Conservation (phyloP, 2,797 vertebrate species). For the Babyrousa celebensis region DNA sequence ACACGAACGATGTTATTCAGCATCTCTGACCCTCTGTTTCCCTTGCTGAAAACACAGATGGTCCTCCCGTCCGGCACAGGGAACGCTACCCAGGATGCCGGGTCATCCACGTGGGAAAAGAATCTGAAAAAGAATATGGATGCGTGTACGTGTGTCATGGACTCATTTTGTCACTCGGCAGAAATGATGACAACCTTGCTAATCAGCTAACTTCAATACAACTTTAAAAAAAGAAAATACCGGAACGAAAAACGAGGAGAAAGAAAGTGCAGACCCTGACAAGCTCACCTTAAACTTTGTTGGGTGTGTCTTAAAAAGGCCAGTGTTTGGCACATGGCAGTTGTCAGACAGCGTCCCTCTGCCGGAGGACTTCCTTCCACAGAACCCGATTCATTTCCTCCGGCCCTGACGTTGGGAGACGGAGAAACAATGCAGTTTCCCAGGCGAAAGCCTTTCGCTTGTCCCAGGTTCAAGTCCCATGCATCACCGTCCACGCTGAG, state of each 20-base stretch:
- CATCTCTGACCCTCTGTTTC: rapidly evolving
- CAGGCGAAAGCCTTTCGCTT: background rate
- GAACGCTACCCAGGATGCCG: too few species aligned
- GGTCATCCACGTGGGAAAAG: too few species aligned
- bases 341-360: background rate
- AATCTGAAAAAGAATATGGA: too few species aligned
- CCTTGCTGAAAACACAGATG: background rate
- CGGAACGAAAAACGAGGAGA: too few species aligned
- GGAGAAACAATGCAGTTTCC: background rate
- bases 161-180: too few species aligned
- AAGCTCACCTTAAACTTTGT: background rate
- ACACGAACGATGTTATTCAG: background rate
- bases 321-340: background rate
- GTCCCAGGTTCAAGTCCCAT: background rate
- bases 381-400: background rate
- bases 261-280: background rate
- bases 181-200: too few species aligned
- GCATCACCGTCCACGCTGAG: background rate
- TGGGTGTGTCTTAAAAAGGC: background rate
- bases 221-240: too few species aligned
- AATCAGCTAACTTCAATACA: too few species aligned
- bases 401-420: background rate
- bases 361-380: background rate
- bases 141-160: too few species aligned
- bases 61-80: too few species aligned